A percentile compares a stretch with the other conserved stretches of the same genome.
Evolutionary conservation across 2,888 invertebrate genomes (phyloP).

Genomic region (Seira ritae): DNA sequence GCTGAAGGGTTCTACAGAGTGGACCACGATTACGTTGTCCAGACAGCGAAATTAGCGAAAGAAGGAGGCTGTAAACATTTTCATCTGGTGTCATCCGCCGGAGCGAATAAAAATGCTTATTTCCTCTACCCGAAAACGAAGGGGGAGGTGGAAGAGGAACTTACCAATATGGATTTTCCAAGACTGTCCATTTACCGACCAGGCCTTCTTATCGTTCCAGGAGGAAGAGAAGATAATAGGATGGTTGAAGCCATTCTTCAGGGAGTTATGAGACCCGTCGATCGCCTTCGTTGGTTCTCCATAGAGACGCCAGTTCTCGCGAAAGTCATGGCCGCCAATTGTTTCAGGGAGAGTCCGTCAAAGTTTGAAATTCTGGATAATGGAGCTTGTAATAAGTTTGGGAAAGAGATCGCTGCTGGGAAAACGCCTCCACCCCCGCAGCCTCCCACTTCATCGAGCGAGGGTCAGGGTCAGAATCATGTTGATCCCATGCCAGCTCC

Average conservation of each 20-base stretch:
- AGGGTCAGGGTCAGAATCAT: no score
- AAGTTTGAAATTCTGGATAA: constrained; percentile 65
- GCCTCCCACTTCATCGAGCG: no score
- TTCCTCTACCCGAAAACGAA: constrained; percentile 77
- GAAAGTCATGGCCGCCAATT: constrained; percentile 73
- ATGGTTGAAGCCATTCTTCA: constrained; percentile 70
- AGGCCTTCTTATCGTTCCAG: constrained; percentile 67
- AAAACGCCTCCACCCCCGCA: constrained; percentile 30
- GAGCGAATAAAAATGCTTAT: constrained; percentile 77
- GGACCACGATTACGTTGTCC: constrained; percentile 78
- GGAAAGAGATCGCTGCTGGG: constrained; percentile 35
- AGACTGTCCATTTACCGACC: constrained; percentile 73
- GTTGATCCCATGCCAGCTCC: no score
- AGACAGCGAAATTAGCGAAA: constrained; percentile 77
- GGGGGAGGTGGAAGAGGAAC: constrained; percentile 74
- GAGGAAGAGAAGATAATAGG: constrained; percentile 72
- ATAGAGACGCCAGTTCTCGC: constrained; percentile 73
- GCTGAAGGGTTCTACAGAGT: constrained; percentile 77
- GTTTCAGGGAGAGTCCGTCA: constrained; percentile 55
- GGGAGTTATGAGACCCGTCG: constrained; percentile 67
- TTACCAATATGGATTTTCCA: constrained; percentile 71
- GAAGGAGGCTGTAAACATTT: constrained; percentile 76
- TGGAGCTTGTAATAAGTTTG: constrained; percentile 56
- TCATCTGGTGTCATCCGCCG: constrained; percentile 76
- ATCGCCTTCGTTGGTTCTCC: constrained; percentile 72